phyloP scores from a whole-genome alignment of 2,888 invertebrate species.

The Germaria angustata region DNA sequence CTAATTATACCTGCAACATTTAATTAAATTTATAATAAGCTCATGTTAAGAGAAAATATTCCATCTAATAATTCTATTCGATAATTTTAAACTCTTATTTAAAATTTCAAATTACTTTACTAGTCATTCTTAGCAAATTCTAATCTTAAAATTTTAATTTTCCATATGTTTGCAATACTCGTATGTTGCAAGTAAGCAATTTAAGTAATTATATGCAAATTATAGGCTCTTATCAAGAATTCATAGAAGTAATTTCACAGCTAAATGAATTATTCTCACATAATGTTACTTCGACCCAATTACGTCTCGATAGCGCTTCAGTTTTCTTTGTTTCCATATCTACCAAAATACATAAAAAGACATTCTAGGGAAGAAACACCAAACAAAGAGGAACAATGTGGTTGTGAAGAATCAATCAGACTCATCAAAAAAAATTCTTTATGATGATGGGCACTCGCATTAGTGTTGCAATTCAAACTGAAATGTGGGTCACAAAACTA shows the following conservation, averaged over 20 bases:
- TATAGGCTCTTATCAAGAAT: constrained; percentile 19
- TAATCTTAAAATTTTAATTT: neutral
- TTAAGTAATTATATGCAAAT: constrained; percentile 53
- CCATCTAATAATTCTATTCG: neutral
- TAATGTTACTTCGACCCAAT: constrained; percentile 50
- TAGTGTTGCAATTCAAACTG: constrained; percentile 14
- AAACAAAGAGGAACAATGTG: neutral
- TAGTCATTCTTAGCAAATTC: neutral
- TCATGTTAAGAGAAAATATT: neutral
- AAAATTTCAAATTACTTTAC: too few species aligned
- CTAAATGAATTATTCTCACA: constrained; percentile 29
- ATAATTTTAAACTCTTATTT: neutral
- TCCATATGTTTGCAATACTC: neutral
- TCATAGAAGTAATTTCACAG: neutral
- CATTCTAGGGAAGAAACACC: neutral
- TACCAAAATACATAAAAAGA: neutral
- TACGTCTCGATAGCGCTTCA: constrained; percentile 45
- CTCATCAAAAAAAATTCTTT: neutral
- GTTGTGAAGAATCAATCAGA: neutral
- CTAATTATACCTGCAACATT: too few species aligned
- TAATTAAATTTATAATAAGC: neutral
- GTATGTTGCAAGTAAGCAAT: neutral
- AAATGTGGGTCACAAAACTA: constrained; percentile 62
- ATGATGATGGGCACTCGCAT: neutral
- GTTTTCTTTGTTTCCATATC: constrained; percentile 6